Evolutionary conservation across 2,797 vertebrate species (phyloP).

Genomic region (Hozukius guyotensis): DNA sequence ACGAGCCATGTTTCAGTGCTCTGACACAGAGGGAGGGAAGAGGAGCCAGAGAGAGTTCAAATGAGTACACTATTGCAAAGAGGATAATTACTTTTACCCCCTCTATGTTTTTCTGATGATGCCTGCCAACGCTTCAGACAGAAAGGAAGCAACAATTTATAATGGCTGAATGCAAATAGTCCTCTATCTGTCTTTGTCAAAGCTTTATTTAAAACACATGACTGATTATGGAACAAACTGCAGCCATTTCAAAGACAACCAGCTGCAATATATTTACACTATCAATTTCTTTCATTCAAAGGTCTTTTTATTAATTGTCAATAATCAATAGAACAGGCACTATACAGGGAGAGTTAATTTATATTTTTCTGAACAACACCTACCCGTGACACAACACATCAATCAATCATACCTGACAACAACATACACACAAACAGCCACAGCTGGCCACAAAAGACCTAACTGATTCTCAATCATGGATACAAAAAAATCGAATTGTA

Average conservation of each 20-base stretch:
- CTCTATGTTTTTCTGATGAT: conserved; percentile 25
- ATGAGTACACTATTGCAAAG: conserved; percentile 35
- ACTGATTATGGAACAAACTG: neutral
- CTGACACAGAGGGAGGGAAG: conserved; percentile 46
- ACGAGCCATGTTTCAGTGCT: conserved; percentile 83
- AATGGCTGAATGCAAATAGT: neutral
- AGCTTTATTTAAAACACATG: neutral
- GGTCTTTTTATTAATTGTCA: too few species aligned
- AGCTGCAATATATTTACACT: neutral
- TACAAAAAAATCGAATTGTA: too few species aligned
- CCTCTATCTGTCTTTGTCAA: neutral
- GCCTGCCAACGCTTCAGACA: conserved; percentile 6
- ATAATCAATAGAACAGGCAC: too few species aligned
- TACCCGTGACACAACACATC: too few species aligned
- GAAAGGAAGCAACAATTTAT: neutral
- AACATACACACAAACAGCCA: too few species aligned
- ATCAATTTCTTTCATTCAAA: too few species aligned
- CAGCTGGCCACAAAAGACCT: too few species aligned
- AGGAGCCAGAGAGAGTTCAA: conserved; percentile 35
- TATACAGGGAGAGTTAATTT: too few species aligned
- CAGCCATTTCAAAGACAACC: neutral
- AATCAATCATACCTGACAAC: too few species aligned
- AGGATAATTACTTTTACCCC: conserved; percentile 57
- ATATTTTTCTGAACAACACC: too few species aligned
- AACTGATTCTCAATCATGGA: too few species aligned